Base-by-base conservation (phyloP, 2,888 invertebrate species). In the Mesorhabditis belari region DNA sequence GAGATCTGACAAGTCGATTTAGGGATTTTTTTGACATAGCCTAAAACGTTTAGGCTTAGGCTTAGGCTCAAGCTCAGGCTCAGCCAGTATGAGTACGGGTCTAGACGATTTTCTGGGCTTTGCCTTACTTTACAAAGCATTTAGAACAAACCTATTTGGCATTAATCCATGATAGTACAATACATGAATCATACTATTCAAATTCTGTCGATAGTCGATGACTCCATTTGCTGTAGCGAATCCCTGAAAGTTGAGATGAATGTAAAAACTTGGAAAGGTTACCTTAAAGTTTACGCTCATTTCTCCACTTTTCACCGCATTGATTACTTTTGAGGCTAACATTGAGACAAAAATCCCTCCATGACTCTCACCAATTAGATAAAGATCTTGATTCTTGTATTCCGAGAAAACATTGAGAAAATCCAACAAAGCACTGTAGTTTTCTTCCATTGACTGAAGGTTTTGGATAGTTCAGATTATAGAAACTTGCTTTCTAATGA, bases 381-480 rank as follows among this genome's bases (percentile, higher is more conserved):
- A 73, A 60, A 73, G 71, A 5, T 59, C 60, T 17, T 58, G 28
- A 1, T 52, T 62, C 9, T 29, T 23, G 53, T 66, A 70, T 55
- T 70, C 57, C 4, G 70, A 67, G n/a, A 63, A 67, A 0, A 56
- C 21, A 27, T 4, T 23, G 57, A 70, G 67, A 76, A 84, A 85
- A 64, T 80, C 70, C 63, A 82, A 77, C 55, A 85, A 49, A 17
- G 85, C 85, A 5, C 74, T 69, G 63, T 81, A 81, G 72, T 85
- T 85, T 63, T 83, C 81, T 9, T 65, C 27, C 6, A 84, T 67
- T n/a, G n/a, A n/a, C n/a, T n/a, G n/a, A n/a, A n/a, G n/a, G n/a
- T n/a, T n/a, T n/a, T n/a, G n/a, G n/a, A n/a, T n/a, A n/a, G n/a
- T n/a, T n/a, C n/a, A n/a, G n/a, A n/a, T n/a, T n/a, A n/a, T n/a